Percentiles rank a stretch among this genome's conserved stretches.
phyloP scores from a whole-genome alignment of 2,113 vertebrate genomes.

The Vombatus ursinus region DNA sequence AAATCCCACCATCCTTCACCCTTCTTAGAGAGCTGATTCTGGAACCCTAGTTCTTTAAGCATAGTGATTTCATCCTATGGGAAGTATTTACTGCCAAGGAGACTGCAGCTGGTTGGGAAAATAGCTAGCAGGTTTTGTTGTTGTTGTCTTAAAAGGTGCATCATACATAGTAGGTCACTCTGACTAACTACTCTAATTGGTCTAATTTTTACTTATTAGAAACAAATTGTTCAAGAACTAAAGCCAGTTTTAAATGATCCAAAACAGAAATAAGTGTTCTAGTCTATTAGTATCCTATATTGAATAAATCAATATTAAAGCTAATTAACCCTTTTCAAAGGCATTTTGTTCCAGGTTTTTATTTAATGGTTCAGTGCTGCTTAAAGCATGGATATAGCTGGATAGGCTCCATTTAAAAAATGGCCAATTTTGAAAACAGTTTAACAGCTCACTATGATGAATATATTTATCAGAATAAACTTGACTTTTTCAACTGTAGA shows the following conservation, averaged over 20 bases:
- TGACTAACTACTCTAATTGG: constrained; percentile 74
- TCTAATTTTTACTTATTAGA: constrained; percentile 80
- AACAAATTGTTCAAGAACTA: constrained; percentile 81
- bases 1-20: constrained; percentile 11
- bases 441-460: constrained; percentile 86
- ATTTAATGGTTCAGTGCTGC: constrained; percentile 96
- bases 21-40: constrained; percentile 53
- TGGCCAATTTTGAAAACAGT: constrained; percentile 90
- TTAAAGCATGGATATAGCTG: constrained; percentile 93
- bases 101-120: constrained; percentile 14
- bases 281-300: constrained; percentile 90
- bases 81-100: constrained; percentile 39
- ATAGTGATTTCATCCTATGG: constrained; percentile 50
- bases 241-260: constrained; percentile 84
- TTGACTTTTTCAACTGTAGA: constrained; percentile 55
- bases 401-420: constrained; percentile 95
- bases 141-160: constrained; percentile 57
- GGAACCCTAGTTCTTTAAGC: constrained; percentile 50
- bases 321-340: constrained; percentile 99
- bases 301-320: constrained; percentile 99
- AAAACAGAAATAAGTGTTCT: constrained; percentile 85
- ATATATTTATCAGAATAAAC: constrained; percentile 73
- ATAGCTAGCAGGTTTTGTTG: constrained; percentile 3
- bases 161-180: constrained; percentile 17
- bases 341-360: constrained; percentile 92